Evolutionary conservation across 2,888 invertebrate genomes (phyloP).

Genomic region (Ennomos fuscantarius): DNA sequence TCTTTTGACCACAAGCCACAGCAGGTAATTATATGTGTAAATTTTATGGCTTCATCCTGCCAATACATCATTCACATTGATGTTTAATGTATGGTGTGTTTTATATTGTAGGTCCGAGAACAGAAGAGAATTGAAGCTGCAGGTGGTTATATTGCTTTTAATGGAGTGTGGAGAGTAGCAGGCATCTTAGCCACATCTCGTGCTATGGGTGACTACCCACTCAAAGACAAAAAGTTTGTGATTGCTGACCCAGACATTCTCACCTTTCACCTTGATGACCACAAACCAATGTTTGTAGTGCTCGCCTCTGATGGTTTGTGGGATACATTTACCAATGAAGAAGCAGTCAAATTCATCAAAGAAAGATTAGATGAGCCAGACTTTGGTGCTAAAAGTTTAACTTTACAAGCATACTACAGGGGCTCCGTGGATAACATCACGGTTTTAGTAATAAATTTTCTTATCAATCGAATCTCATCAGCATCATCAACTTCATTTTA

Average conservation of each 20-base stretch:
- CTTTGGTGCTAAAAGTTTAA: constrained; percentile 96
- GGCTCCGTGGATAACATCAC: constrained; percentile 98
- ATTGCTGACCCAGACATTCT: constrained; percentile 98
- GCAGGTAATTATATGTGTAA: constrained; percentile 85
- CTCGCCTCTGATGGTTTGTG: constrained; percentile 98
- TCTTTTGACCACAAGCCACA: constrained; percentile 99
- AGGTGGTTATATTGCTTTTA: constrained; percentile 97
- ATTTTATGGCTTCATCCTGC: too few species aligned
- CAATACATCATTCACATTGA: too few species aligned
- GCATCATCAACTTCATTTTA: constrained; percentile 42
- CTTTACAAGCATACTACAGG: constrained; percentile 95
- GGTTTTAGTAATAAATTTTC: constrained; percentile 94
- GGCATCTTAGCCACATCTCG: constrained; percentile 97
- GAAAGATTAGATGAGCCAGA: constrained; percentile 94
- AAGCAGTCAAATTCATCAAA: constrained; percentile 95
- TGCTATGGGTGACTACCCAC: constrained; percentile 97
- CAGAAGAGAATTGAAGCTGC: constrained; percentile 96
- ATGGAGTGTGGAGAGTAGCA: constrained; percentile 98
- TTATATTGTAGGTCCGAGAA: constrained; percentile 89
- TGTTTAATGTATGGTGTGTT: background rate
- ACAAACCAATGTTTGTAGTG: constrained; percentile 95
- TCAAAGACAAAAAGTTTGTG: constrained; percentile 96
- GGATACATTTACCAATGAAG: constrained; percentile 98
- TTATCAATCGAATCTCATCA: constrained; percentile 74
- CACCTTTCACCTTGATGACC: constrained; percentile 94